Base-by-base conservation (phyloP, 2,797 vertebrate genomes). In the Lacerta agilis region DNA sequence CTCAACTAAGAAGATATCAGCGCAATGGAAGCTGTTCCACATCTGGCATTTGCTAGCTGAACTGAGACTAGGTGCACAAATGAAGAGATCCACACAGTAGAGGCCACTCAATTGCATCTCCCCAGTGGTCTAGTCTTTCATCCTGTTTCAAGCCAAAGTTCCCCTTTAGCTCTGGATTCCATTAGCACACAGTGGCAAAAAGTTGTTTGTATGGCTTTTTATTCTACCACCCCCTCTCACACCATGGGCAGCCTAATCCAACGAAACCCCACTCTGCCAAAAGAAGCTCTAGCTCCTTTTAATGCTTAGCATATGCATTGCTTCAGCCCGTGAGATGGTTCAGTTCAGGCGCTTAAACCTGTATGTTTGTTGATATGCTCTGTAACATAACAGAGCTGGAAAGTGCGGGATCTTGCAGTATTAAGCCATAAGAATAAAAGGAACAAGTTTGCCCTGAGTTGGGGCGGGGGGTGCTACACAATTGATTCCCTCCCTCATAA, bases 301-400 rank as follows among this genome's bases (percentile, higher is more conserved):
- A 85, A 89, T 89, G 83, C 61, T 66, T 85, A 76, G 33, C 78
- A 89, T 81, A 66, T 89, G 83, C 36, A 85, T 33, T 64, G 58
- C 25, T 49, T 80, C 79, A 33, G 20, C 77, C 15, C 41, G 13
- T 15, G 23, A 71, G 15, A 6, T 29, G 33, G 69, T 76, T 76
- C 33, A 43, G 20, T 78, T 78, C 36, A 41, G 36, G 36, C 8
- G 3, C 4, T 15, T 43, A n/a, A 71, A 43, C 23, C 33, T 55
- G 23, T 79, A 5, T 69, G 8, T 4, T 78, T 78, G 10, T 20
- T 78, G 58, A 38, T 67, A 67, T 2, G 23, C 49, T 41, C 7
- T 77, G 38, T 20, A 41, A 11, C 11, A 27, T 10, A 41, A 10
- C 69, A 75, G 25, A 41, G 33, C 83, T 85, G 41, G 25, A 66